Evolutionary conservation across 1,140 invertebrate species (phyloP).

Genomic region (Bicyclus anynana): DNA sequence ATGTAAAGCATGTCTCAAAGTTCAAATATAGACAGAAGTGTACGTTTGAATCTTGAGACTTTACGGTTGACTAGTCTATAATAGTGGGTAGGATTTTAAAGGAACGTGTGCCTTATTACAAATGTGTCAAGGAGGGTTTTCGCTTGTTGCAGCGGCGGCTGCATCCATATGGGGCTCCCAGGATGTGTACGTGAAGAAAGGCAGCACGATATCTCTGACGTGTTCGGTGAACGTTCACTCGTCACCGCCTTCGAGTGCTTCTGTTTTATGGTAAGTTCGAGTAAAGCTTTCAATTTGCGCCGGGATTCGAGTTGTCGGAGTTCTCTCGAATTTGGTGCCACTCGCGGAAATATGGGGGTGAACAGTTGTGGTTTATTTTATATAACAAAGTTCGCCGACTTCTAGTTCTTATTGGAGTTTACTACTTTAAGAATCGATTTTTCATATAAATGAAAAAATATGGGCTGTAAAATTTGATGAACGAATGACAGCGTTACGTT

Average conservation of each 20-base stretch:
- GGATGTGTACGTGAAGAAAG: conserved; percentile 93
- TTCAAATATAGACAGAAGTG: conserved; percentile 19
- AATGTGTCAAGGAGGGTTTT: conserved; percentile 23
- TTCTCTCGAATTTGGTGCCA: neutral
- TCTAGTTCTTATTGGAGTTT: no score
- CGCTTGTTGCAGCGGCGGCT: conserved; percentile 86
- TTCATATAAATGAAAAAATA: no score
- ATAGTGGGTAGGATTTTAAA: neutral
- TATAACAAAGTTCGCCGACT: no score
- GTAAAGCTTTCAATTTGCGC: neutral
- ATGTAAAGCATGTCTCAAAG: conserved; percentile 14
- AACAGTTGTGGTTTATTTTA: neutral
- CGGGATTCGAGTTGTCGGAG: neutral
- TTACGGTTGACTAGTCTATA: conserved; percentile 25
- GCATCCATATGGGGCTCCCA: conserved; percentile 91
- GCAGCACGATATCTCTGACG: conserved; percentile 92
- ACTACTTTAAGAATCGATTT: no score
- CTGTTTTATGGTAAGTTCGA: conserved; percentile 81
- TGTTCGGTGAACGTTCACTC: conserved; percentile 93
- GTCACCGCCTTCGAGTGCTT: conserved; percentile 85
- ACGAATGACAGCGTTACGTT: no score
- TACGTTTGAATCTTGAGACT: conserved; percentile 30
- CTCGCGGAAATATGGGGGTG: neutral
- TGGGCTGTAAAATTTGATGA: no score
- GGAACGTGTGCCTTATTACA: conserved; percentile 1